A percentile compares a stretch with the other conserved stretches of the same genome.
These are phyloP conservation scores for Anguilla anguilla DNA, from an alignment of 2,797 vertebrate genomes.

Conservation along the genomic window DNA sequence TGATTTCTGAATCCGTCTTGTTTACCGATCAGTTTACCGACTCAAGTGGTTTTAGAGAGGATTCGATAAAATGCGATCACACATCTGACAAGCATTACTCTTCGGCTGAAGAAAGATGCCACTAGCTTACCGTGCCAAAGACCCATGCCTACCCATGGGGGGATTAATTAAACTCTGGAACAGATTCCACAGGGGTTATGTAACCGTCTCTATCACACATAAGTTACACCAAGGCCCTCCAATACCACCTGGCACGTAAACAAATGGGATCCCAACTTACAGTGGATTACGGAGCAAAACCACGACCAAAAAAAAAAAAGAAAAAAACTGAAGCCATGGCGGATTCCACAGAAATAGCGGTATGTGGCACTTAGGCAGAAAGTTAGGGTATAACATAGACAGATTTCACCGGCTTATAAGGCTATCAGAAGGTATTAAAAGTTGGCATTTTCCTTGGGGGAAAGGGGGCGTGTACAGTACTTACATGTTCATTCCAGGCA, in stretches of 20 bases:
- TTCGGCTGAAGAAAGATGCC: background rate
- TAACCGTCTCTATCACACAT: background rate
- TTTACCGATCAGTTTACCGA: background rate
- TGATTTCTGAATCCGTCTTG: background rate
- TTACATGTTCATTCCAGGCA: slow-evolving; percentile 99
- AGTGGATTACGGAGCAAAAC: background rate
- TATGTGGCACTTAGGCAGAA: background rate
- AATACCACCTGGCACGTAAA: background rate
- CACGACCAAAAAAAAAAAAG: background rate
- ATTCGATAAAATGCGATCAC: background rate
- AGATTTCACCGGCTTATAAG: background rate
- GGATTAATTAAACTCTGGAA: background rate
- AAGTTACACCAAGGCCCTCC: background rate
- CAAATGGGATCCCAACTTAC: background rate
- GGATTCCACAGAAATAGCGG: background rate
- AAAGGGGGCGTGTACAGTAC: slow-evolving; percentile 51
- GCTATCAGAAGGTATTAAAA: background rate
- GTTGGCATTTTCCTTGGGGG: background rate
- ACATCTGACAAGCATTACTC: background rate
- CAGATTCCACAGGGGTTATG: background rate
- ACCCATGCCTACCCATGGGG: background rate
- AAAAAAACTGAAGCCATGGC: background rate
- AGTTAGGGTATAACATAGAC: background rate
- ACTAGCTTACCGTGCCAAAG: background rate
- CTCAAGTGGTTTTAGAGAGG: background rate